These are phyloP conservation scores for Nasonia oneida DNA, from an alignment of 2,888 invertebrate genomes.

Conservation along the genomic window DNA sequence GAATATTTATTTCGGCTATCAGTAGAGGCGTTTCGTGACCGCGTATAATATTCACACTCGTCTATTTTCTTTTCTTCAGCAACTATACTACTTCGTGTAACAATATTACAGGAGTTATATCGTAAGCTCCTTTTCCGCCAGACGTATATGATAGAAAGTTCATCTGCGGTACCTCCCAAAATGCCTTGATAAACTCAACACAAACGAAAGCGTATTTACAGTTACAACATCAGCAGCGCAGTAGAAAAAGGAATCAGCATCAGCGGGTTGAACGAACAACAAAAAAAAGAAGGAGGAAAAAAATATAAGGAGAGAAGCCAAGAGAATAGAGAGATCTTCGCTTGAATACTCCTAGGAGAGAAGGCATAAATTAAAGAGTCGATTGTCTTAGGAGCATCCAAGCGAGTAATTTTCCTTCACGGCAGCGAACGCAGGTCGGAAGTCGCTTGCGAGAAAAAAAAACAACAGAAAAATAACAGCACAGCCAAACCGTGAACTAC, in stretches of 20 bases:
- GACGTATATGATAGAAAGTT: not conserved
- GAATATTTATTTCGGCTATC: slow-evolving; percentile 48
- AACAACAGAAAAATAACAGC: slow-evolving; percentile 3
- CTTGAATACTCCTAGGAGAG: slow-evolving; percentile 52
- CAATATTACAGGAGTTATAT: not conserved
- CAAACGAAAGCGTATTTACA: slow-evolving; percentile 44
- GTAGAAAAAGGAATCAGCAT: slow-evolving; percentile 53
- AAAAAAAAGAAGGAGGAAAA: slow-evolving; percentile 9
- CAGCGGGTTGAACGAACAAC: not conserved
- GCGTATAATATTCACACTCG: not conserved
- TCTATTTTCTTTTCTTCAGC: not conserved
- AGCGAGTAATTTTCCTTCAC: slow-evolving; percentile 54
- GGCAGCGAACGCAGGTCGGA: slow-evolving; percentile 45
- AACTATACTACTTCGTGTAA: not conserved
- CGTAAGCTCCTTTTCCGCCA: not conserved
- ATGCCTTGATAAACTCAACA: slow-evolving; percentile 1
- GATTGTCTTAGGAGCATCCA: slow-evolving; percentile 60
- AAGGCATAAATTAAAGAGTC: slow-evolving; percentile 53
- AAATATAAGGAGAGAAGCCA: slow-evolving; percentile 10
- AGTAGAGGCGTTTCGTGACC: slow-evolving; percentile 38
- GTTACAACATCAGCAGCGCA: slow-evolving; percentile 44
- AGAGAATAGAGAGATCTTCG: slow-evolving; percentile 43
- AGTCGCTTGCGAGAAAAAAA: slow-evolving; percentile 2
- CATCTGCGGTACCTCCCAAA: not conserved
- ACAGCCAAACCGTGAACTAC: not conserved